Conservation (phyloP, 2,888 invertebrate species). For the Morpho helenor region DNA sequence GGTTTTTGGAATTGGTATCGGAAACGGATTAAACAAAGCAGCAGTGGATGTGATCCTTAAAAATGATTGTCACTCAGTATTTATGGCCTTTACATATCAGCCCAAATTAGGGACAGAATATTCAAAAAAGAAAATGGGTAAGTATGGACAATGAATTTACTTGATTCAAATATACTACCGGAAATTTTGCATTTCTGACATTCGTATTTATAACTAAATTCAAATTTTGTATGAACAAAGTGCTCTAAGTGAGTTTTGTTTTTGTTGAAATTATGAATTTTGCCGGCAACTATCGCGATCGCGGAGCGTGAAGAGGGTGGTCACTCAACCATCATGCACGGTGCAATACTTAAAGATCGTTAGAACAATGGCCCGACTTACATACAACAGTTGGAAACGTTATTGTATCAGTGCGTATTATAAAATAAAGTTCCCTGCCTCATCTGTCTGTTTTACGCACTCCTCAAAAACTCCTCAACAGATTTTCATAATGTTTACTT, state of each 20-base stretch:
- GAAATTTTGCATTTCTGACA: neutral
- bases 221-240: too few relatives aligned
- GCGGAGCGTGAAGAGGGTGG: slow-evolving; percentile 23
- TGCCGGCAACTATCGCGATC: slow-evolving; percentile 2
- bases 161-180: too few relatives aligned
- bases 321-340: slow-evolving; percentile 24
- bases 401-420: neutral
- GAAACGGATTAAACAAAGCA: too few relatives aligned
- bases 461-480: neutral
- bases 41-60: too few relatives aligned
- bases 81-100: too few relatives aligned
- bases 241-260: neutral
- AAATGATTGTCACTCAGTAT: too few relatives aligned
- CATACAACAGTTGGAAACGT: neutral
- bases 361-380: neutral
- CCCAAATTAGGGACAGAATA: too few relatives aligned
- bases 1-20: too few relatives aligned
- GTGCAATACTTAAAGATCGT: slow-evolving; percentile 25
- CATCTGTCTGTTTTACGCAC: neutral
- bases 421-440: neutral
- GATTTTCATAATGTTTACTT: too few relatives aligned
- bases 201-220: neutral
- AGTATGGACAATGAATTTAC: too few relatives aligned
- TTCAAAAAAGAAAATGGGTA: too few relatives aligned
- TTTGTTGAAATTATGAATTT: slow-evolving; percentile 1